Percentiles rank a stretch among this genome's conserved stretches.
Evolutionary conservation across 2,888 invertebrate species (phyloP).

Genomic region (Watsonalla binaria): DNA sequence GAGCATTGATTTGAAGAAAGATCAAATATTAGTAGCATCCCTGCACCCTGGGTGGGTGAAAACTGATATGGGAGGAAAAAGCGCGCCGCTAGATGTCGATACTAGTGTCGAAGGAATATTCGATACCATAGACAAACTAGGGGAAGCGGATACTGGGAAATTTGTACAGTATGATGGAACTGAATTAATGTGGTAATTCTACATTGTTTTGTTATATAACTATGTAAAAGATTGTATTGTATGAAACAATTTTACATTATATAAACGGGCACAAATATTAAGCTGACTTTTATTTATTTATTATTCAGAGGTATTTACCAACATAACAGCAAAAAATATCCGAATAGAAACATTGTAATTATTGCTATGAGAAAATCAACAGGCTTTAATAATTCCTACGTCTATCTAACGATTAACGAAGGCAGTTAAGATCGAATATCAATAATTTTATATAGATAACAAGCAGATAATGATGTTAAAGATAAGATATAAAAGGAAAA

Average conservation of each 20-base stretch:
- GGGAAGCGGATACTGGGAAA: conserved; percentile 83
- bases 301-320: too few species aligned
- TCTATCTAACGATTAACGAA: not conserved
- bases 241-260: not conserved
- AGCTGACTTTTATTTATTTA: too few species aligned
- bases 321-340: not conserved
- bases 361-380: not conserved
- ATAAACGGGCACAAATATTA: not conserved
- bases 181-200: conserved; percentile 83
- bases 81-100: conserved; percentile 85
- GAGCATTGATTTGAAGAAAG: conserved; percentile 87
- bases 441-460: too few species aligned
- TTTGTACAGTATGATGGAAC: conserved; percentile 89
- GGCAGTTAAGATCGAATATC: too few species aligned
- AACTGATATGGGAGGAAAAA: conserved; percentile 92
- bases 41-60: conserved; percentile 96
- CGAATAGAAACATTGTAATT: not conserved
- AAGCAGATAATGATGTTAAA: too few species aligned
- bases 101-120: conserved; percentile 83
- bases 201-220: not conserved
- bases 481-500: too few species aligned
- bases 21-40: conserved; percentile 85
- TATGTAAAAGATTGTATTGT: too few species aligned
- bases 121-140: conserved; percentile 80
- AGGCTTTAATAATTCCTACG: not conserved